These are phyloP conservation scores for Zelleria hepariella DNA, from an alignment of 2,888 invertebrate species.

Conservation along the genomic window DNA sequence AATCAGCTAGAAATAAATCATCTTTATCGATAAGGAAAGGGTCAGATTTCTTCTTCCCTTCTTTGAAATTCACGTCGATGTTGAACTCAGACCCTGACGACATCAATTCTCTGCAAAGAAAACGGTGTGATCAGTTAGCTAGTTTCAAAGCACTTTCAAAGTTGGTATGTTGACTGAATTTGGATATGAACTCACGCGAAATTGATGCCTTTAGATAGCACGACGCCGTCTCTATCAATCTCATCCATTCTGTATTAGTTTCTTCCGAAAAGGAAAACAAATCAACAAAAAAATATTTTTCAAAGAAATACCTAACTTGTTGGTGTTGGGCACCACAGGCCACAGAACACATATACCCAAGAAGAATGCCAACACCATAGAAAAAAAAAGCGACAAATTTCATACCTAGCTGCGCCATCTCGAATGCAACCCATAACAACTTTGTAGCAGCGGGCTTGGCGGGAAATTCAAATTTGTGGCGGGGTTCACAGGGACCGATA, in stretches of 20 bases:
- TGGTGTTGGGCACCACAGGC: no score
- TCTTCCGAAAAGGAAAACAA: no score
- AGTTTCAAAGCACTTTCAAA: not conserved
- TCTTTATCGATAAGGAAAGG: conserved; percentile 28
- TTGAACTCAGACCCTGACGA: conserved; percentile 36
- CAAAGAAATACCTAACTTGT: no score
- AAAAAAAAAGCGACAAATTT: no score
- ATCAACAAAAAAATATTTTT: no score
- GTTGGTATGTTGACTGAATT: not conserved
- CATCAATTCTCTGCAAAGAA: conserved; percentile 32
- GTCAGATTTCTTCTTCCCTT: conserved; percentile 21
- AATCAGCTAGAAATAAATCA: conserved; percentile 28
- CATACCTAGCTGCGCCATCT: no score
- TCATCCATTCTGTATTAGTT: conserved; percentile 44
- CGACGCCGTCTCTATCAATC: conserved; percentile 36
- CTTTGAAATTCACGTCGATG: conserved; percentile 46
- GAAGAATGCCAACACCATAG: no score
- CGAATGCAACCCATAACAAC: no score
- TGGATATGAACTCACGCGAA: conserved; percentile 30
- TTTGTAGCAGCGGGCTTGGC: no score
- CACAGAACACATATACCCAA: no score
- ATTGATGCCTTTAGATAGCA: conserved; percentile 46
- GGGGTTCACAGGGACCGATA: no score
- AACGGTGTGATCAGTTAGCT: not conserved
- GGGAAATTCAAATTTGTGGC: no score